A percentile compares a stretch with the other conserved stretches of the same genome.
These are phyloP conservation scores for Hirtodrosophila alboralis DNA, from an alignment of 2,888 invertebrate species.

Conservation along the genomic window DNA sequence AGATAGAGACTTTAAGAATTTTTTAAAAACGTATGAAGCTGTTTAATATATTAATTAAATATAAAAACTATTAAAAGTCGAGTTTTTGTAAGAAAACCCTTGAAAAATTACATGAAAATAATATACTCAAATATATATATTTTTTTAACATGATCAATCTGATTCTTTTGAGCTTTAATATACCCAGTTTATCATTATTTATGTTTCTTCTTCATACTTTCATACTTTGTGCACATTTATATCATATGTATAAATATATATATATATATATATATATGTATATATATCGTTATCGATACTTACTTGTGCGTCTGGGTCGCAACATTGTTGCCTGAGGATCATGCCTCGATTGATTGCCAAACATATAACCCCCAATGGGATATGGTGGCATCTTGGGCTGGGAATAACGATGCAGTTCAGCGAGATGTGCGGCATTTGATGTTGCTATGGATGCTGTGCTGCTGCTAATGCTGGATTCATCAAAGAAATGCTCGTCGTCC, in stretches of 20 bases:
- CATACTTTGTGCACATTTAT: conserved; percentile 44
- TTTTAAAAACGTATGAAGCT: too few relatives aligned
- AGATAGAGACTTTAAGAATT: too few relatives aligned
- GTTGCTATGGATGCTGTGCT: conserved; percentile 46
- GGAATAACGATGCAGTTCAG: conserved; percentile 77
- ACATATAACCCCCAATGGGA: conserved; percentile 82
- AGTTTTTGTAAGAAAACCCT: too few relatives aligned
- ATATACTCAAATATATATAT: too few relatives aligned
- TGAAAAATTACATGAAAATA: too few relatives aligned
- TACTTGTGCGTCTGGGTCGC: conserved; percentile 84
- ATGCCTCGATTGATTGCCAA: conserved; percentile 56
- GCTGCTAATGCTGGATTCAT: conserved; percentile 72
- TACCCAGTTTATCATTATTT: neutral
- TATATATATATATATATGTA: conserved; percentile 15
- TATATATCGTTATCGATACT: conserved; percentile 62
- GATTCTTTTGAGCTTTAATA: too few relatives aligned
- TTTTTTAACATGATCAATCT: too few relatives aligned
- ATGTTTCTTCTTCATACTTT: conserved; percentile 38
- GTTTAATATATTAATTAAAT: too few relatives aligned
- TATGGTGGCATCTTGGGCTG: conserved; percentile 84
- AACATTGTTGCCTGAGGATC: conserved; percentile 64
- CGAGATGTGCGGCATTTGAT: conserved; percentile 59
- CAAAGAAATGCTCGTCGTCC: conserved; percentile 79
- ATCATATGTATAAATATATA: conserved; percentile 6
- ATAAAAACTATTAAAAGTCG: too few relatives aligned